A percentile compares a stretch with the other conserved stretches of the same genome.
Conservation (phyloP, 1,140 invertebrate species). For the Vanessa tameamea region DNA sequence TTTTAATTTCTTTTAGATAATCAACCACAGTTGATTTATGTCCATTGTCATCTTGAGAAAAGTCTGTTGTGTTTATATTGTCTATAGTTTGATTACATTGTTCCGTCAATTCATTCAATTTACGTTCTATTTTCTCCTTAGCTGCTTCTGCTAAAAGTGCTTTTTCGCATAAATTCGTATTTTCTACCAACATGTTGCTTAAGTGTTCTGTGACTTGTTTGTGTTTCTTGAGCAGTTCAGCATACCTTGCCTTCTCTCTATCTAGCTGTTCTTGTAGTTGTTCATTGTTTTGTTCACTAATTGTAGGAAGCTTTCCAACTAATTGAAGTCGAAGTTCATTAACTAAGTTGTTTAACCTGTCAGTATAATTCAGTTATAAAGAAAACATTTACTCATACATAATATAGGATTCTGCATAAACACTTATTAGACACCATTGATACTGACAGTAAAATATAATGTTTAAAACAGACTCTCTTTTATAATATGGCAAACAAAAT, state of each 20-base stretch:
- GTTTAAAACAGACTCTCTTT: too few species aligned
- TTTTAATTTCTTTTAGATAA: constrained; percentile 81
- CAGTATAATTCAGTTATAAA: constrained; percentile 21
- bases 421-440: too few species aligned
- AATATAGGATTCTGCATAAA: too few species aligned
- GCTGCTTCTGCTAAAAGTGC: constrained; percentile 83
- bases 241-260: constrained; percentile 74
- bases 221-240: constrained; percentile 81
- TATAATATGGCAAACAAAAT: too few species aligned
- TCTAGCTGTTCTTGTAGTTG: constrained; percentile 79
- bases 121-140: constrained; percentile 84
- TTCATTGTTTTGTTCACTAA: constrained; percentile 65
- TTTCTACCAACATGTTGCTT: constrained; percentile 82
- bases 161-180: constrained; percentile 83
- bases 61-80: constrained; percentile 66
- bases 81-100: constrained; percentile 82
- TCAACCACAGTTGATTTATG: constrained; percentile 64
- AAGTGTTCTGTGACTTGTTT: constrained; percentile 82
- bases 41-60: constrained; percentile 49
- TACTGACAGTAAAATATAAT: too few species aligned
- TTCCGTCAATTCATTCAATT: constrained; percentile 83
- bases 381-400: too few species aligned
- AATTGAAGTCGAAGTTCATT: constrained; percentile 85
- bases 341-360: constrained; percentile 83
- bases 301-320: constrained; percentile 69